phyloP scores from a whole-genome alignment of 2,113 vertebrate species.

The Hyaena hyaena region DNA sequence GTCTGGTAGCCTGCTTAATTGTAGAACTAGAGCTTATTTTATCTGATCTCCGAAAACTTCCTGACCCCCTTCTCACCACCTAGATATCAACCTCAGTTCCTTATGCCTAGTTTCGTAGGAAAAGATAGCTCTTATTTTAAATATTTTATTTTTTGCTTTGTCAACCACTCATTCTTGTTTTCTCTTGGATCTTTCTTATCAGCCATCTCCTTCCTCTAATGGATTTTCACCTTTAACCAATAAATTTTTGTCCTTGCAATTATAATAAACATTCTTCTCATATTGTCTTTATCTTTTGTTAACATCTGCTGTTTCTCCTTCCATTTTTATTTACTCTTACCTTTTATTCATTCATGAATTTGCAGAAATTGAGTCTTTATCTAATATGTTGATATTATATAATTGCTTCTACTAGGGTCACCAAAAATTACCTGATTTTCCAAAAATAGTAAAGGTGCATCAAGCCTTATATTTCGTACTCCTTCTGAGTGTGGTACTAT shows the following conservation, averaged over 20 bases:
- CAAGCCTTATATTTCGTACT: neutral
- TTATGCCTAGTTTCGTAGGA: neutral
- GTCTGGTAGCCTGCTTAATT: neutral
- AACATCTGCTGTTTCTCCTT: neutral
- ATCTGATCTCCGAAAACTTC: neutral
- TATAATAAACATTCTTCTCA: neutral
- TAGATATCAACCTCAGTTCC: neutral
- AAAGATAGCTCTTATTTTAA: neutral
- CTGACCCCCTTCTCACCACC: neutral
- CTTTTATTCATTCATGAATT: neutral
- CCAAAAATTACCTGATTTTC: neutral
- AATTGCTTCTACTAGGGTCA: neutral
- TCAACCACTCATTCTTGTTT: neutral
- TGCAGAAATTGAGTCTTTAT: neutral
- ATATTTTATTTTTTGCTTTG: neutral
- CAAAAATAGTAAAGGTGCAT: neutral
- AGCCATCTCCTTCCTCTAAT: neutral
- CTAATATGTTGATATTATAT: neutral
- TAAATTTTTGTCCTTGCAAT: neutral
- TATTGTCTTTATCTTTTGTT: neutral
- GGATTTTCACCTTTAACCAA: neutral
- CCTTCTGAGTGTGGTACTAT: neutral
- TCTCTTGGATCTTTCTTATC: neutral
- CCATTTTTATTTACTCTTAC: neutral
- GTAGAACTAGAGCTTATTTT: neutral